These are phyloP conservation scores for Tanaodytes sp. DNA, from an alignment of 2,888 invertebrate species.

Conservation along the genomic window DNA sequence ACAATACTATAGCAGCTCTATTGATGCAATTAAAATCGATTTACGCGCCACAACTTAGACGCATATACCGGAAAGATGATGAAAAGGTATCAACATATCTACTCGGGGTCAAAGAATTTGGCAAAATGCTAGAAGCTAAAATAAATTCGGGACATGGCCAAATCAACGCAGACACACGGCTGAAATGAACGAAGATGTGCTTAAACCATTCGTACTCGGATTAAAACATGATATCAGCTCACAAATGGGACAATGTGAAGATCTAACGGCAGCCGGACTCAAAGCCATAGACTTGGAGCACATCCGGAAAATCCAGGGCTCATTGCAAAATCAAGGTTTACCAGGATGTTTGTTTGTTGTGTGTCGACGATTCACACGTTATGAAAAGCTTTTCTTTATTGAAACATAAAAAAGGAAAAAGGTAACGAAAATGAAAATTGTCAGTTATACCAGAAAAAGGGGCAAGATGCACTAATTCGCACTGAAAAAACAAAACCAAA, in stretches of 20 bases:
- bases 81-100: not conserved
- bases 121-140: not conserved
- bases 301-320: not conserved
- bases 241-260: not conserved
- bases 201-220: not conserved
- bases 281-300: not conserved
- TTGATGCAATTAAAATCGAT: too few relatives aligned
- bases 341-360: not conserved
- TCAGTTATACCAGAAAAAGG: too few relatives aligned
- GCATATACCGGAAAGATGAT: not conserved
- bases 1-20: too few relatives aligned
- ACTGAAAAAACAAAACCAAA: too few relatives aligned
- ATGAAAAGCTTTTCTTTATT: too few relatives aligned
- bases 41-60: not conserved
- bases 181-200: constrained; percentile 1
- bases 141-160: not conserved
- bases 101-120: not conserved
- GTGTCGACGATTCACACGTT: too few relatives aligned
- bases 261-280: not conserved
- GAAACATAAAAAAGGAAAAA: too few relatives aligned
- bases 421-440: too few relatives aligned
- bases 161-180: not conserved
- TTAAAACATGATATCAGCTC: not conserved
- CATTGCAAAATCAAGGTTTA: not conserved
- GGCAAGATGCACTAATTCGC: too few relatives aligned